phyloP scores from a whole-genome alignment of 2,797 vertebrate genomes.

The Carcharodon carcharias region DNA sequence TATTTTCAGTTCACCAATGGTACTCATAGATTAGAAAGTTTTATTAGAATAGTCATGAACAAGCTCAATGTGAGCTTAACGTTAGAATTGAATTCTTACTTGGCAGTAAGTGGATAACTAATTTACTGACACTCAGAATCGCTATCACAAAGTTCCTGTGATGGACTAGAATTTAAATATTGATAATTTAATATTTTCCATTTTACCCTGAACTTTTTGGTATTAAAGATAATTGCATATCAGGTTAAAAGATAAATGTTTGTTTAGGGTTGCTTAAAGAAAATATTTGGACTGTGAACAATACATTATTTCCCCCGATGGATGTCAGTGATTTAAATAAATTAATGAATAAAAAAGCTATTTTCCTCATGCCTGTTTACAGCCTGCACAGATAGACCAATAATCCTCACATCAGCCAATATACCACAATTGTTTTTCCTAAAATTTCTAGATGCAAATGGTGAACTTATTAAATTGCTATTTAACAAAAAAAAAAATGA shows the following conservation, averaged over 20 bases:
- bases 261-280: background rate
- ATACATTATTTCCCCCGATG: background rate
- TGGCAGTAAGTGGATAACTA: background rate
- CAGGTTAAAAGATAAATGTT: background rate
- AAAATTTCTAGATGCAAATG: background rate
- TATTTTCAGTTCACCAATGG: background rate
- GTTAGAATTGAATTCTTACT: background rate
- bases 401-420: background rate
- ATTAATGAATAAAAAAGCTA: background rate
- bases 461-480: background rate
- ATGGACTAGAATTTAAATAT: background rate
- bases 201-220: background rate
- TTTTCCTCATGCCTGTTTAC: background rate
- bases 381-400: background rate
- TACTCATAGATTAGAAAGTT: background rate
- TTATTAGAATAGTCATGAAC: background rate
- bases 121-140: background rate
- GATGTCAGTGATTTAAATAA: background rate
- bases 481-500: too few relatives aligned
- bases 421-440: background rate
- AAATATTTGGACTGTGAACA: background rate
- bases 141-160: background rate
- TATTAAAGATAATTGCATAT: background rate
- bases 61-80: background rate
- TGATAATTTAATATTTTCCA: background rate